These are phyloP conservation scores for Beroe forskalii DNA, from an alignment of 37 sponge, comb jelly and placozoan genomes.

Conservation along the genomic window DNA sequence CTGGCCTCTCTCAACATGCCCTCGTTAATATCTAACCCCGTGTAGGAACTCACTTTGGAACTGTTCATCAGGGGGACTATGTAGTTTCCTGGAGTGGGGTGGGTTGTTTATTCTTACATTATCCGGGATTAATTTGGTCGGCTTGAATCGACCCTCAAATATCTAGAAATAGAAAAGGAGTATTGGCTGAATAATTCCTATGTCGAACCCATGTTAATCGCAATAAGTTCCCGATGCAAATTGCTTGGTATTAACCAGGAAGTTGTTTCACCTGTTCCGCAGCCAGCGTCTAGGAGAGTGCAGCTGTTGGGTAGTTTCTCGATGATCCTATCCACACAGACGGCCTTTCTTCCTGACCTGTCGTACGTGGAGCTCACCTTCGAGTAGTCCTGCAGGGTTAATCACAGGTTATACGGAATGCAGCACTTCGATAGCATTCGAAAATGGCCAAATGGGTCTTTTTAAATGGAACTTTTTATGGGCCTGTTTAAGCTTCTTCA, in stretches of 20 bases:
- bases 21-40: slow-evolving; percentile 22
- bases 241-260: too few relatives aligned
- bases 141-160: too few relatives aligned
- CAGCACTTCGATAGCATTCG: too few relatives aligned
- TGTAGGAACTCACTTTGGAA: slow-evolving; percentile 12
- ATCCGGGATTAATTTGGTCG: not conserved
- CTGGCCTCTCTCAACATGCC: slow-evolving; percentile 44
- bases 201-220: too few relatives aligned
- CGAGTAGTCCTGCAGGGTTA: slow-evolving; percentile 9
- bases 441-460: too few relatives aligned
- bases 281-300: slow-evolving; percentile 6
- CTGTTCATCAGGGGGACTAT: not conserved
- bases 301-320: not conserved
- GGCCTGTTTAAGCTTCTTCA: too few relatives aligned
- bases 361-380: slow-evolving; percentile 37
- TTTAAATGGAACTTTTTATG: too few relatives aligned
- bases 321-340: slow-evolving; percentile 47
- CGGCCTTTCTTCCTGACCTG: slow-evolving; percentile 5
- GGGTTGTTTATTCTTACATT: not conserved
- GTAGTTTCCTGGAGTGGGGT: slow-evolving; percentile 49
- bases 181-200: too few relatives aligned
- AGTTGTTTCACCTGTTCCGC: slow-evolving; percentile 62
- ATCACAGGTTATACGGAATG: too few relatives aligned
- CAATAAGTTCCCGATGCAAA: too few relatives aligned
- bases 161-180: too few relatives aligned